phyloP scores from a whole-genome alignment of 2,888 invertebrate genomes.

The Sarcophaga carnaria region DNA sequence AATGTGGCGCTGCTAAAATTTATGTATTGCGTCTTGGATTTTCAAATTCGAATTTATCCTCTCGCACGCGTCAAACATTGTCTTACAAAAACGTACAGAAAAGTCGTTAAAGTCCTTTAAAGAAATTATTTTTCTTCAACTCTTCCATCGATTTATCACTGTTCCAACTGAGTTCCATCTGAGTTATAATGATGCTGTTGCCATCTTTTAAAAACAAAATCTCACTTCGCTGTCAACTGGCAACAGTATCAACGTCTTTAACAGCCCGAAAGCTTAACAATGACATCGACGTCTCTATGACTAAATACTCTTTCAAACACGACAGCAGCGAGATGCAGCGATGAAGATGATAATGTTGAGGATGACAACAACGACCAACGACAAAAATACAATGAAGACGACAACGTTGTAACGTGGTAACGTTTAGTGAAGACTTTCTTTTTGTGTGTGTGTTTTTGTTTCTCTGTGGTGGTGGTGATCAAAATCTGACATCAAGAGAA shows the following conservation, averaged over 20 bases:
- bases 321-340: not conserved
- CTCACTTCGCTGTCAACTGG: conserved; percentile 39
- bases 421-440: conserved; percentile 53
- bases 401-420: conserved; percentile 1
- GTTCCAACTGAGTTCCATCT: not conserved
- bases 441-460: not conserved
- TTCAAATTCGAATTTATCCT: too few relatives aligned
- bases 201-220: conserved; percentile 20
- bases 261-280: conserved; percentile 6
- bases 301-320: conserved; percentile 36
- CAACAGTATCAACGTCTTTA: conserved; percentile 39
- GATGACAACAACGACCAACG: not conserved
- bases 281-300: conserved; percentile 34
- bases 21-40: too few relatives aligned
- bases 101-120: too few relatives aligned
- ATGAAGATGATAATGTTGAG: not conserved
- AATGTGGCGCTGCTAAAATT: too few relatives aligned
- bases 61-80: too few relatives aligned
- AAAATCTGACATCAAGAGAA: conserved; percentile 51
- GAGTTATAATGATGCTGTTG: conserved; percentile 27
- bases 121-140: too few relatives aligned
- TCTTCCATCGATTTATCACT: not conserved
- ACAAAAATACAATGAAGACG: not conserved
- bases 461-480: conserved; percentile 22
- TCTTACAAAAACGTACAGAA: too few relatives aligned